These are phyloP conservation scores for Zaprionus gabonicus DNA, from an alignment of 1,140 invertebrate genomes.

Conservation along the genomic window DNA sequence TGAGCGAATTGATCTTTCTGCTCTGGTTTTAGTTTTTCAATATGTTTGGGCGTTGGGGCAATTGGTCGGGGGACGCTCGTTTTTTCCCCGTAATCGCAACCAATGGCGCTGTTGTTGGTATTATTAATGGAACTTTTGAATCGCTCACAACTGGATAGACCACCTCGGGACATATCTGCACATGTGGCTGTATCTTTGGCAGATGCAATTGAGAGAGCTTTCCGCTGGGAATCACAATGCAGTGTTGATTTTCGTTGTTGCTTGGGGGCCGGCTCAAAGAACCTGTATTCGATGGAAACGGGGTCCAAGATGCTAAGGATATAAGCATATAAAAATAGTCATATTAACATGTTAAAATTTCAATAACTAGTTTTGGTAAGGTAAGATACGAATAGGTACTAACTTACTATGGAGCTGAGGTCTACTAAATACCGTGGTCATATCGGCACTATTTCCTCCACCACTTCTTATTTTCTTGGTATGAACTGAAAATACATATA, in stretches of 20 bases:
- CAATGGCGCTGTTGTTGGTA: conserved; percentile 59
- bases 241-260: conserved; percentile 59
- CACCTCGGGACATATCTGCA: conserved; percentile 68
- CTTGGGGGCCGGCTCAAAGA: conserved; percentile 72
- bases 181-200: conserved; percentile 65
- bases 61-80: conserved; percentile 54
- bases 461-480: conserved; percentile 51
- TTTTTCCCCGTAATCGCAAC: conserved; percentile 55
- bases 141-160: conserved; percentile 65
- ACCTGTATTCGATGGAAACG: conserved; percentile 65
- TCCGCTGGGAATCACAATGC: conserved; percentile 57
- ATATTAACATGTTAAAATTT: neutral
- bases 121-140: conserved; percentile 64
- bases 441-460: conserved; percentile 59
- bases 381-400: conserved; percentile 83
- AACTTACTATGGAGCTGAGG: conserved; percentile 88
- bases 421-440: conserved; percentile 82
- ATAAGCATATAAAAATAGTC: neutral
- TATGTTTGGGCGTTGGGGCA: conserved; percentile 64
- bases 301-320: conserved; percentile 61
- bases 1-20: conserved; percentile 23
- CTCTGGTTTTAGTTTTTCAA: conserved; percentile 61
- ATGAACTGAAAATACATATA: conserved; percentile 43
- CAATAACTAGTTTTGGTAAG: neutral
- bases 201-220: conserved; percentile 61